These are phyloP conservation scores for Microctonus brassicae DNA, from an alignment of 2,888 invertebrate species.

Conservation along the genomic window DNA sequence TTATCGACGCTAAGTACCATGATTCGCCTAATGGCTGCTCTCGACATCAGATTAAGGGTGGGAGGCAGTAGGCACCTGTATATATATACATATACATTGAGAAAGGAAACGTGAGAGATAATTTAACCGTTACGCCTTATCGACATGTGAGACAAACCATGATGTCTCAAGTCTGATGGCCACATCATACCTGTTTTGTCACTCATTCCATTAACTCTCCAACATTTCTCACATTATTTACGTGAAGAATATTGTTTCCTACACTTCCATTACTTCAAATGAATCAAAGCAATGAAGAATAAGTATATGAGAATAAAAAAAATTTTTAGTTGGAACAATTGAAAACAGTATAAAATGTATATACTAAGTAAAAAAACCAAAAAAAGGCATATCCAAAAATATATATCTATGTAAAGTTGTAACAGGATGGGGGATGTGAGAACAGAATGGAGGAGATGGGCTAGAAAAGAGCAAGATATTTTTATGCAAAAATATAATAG, in stretches of 20 bases:
- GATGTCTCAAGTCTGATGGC: background rate
- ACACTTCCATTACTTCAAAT: too few species aligned
- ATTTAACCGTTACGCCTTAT: constrained; percentile 45
- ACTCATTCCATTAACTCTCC: background rate
- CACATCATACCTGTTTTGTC: background rate
- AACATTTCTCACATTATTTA: background rate
- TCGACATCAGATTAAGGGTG: constrained; percentile 48
- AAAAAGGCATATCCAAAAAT: too few species aligned
- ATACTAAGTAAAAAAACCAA: too few species aligned
- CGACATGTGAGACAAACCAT: constrained; percentile 43
- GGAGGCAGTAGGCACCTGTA: too few species aligned
- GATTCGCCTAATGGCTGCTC: constrained; percentile 52
- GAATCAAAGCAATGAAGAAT: too few species aligned
- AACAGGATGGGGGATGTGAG: background rate
- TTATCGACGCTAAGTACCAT: constrained; percentile 53
- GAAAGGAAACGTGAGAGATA: constrained; percentile 30
- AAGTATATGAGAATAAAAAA: too few species aligned
- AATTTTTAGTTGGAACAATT: too few species aligned
- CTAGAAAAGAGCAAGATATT: constrained; percentile 33
- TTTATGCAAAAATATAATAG: constrained; percentile 34
- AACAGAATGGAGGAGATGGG: constrained; percentile 2
- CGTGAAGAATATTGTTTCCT: background rate
- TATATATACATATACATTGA: constrained; percentile 21
- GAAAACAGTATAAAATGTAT: too few species aligned
- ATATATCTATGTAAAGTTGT: too few species aligned